A percentile compares a stretch with the other conserved stretches of the same genome.
Conservation (phyloP, 1,140 invertebrate genomes). For the Drosophila pruinosa region DNA sequence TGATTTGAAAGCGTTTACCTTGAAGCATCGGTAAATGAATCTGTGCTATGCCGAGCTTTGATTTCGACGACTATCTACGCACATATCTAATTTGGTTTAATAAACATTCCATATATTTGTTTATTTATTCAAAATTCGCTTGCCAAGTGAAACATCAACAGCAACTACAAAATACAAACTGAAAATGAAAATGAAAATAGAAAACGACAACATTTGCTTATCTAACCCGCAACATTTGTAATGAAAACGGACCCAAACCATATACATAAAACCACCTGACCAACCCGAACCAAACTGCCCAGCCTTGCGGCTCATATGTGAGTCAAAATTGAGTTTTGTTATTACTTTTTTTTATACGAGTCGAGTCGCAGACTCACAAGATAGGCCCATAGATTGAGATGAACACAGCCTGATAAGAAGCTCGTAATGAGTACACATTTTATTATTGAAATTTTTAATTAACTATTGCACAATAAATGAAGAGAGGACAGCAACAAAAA, state of each 20-base stretch:
- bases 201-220: conserved; percentile 55
- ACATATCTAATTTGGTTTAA: conserved; percentile 68
- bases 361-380: conserved; percentile 6
- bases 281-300: neutral
- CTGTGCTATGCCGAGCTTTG: conserved; percentile 16
- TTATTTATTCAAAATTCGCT: conserved; percentile 55
- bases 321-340: conserved; percentile 45
- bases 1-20: conserved; percentile 69
- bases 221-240: conserved; percentile 32
- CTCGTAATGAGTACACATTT: conserved; percentile 74
- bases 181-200: conserved; percentile 29
- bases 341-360: conserved; percentile 1
- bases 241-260: conserved; percentile 23
- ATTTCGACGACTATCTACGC: conserved; percentile 49
- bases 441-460: conserved; percentile 77
- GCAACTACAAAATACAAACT: conserved; percentile 7
- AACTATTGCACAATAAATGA: conserved; percentile 65
- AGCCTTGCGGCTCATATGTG: conserved; percentile 51
- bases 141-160: conserved; percentile 9
- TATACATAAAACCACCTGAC: conserved; percentile 43
- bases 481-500: neutral
- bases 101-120: conserved; percentile 56
- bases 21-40: conserved; percentile 55
- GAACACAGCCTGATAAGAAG: conserved; percentile 52
- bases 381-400: conserved; percentile 31